Evolutionary conservation across 2,888 invertebrate genomes (phyloP), one percentile per base, ranked within the genome.

Genomic region (Laspeyria flexula): DNA sequence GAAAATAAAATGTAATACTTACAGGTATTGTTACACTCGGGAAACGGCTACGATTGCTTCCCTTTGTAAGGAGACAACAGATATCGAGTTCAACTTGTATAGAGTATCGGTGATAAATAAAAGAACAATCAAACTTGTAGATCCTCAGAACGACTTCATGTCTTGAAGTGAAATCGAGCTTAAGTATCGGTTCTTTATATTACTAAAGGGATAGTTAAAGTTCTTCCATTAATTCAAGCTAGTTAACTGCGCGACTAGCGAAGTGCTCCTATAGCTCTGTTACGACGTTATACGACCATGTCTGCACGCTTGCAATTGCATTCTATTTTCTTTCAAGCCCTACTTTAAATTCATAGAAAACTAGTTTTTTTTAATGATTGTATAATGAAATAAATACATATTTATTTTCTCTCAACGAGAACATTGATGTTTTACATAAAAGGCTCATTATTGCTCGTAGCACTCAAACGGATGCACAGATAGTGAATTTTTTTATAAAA

Each of bases 111-210:
- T 13, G n/a, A 12, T 29, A 48, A 64, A 52, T 49, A 55, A 9
- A 33, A 18, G 43, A 42, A 64, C 37, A 40, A 43, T n/a, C 1
- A 2, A 52, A 45, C 37, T 40, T 40, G 41, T 12, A 43, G 16
- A 16, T 34, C 16, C 16, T 15, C 10, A 4, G 12, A 34, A 40
- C 33, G 21, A n/a, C 29, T 46, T 39, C 37, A 35, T 33, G 4
- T 50, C 29, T 50, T 40, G 40, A 15, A 49, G 29, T 29, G 27
- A 41, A 65, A 50, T 47, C 10, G 41, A 64, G 35, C 50, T 43
- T 34, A n/a, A 48, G 41, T 47, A 50, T 54, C 40, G 60, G 64
- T 45, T 63, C 27, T 39, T 33, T 52, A 25, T 34, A 16, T 34
- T 34, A 25, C 11, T 18, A 27, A 1, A 25, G n/a, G n/a, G 25